Conservation (phyloP, 53 echinoderm and acorn worm species). For the Mesocentrotus franciscanus region DNA sequence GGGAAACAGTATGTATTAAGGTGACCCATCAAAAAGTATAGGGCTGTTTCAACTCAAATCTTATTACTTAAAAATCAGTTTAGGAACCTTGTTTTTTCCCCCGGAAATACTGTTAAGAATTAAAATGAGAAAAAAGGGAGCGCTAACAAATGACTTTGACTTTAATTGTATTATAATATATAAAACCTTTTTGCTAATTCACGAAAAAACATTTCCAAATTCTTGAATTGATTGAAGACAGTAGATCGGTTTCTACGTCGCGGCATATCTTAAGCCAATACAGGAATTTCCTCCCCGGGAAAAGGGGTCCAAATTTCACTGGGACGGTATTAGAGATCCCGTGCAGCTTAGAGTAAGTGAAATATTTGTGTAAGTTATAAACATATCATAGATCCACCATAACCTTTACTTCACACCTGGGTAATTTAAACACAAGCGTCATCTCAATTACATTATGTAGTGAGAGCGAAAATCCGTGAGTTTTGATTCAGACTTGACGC, state of each 20-base stretch:
- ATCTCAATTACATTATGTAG: slow-evolving; percentile 38
- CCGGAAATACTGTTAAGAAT: no score
- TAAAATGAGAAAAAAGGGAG: not conserved
- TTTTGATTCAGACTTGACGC: slow-evolving; percentile 11
- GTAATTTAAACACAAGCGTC: not conserved
- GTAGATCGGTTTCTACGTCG: not conserved
- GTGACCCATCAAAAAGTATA: not conserved
- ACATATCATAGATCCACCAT: slow-evolving; percentile 37
- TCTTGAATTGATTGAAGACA: not conserved
- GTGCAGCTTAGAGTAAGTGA: slow-evolving; percentile 47
- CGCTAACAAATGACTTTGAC: not conserved
- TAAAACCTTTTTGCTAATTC: not conserved
- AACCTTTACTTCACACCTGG: slow-evolving; percentile 3
- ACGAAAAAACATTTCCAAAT: not conserved
- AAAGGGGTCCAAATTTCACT: not conserved
- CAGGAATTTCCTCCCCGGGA: not conserved
- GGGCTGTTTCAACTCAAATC: no score
- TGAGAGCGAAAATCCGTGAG: not conserved
- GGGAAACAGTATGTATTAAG: no score
- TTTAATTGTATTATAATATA: not conserved
- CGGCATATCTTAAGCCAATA: not conserved
- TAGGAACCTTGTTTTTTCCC: no score
- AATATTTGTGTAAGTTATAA: slow-evolving; percentile 65
- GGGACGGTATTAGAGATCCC: not conserved
- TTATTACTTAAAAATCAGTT: no score